phyloP scores from a whole-genome alignment of 2,888 invertebrate species.

The Pollenia labialis region DNA sequence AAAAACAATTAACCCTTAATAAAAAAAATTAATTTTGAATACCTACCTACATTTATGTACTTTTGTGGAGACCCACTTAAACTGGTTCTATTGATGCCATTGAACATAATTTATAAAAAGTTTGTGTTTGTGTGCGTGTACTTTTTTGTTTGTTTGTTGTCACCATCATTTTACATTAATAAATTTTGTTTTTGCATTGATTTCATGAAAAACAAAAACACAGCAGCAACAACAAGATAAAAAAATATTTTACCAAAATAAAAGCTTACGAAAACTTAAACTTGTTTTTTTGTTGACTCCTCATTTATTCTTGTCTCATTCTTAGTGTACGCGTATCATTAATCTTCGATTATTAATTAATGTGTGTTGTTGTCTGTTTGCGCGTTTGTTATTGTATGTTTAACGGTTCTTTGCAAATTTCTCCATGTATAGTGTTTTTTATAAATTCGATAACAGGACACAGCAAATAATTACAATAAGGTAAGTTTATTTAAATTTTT shows the following conservation, averaged over 20 bases:
- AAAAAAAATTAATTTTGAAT: not conserved
- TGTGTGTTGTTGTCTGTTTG: not conserved
- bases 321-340: conserved; percentile 1
- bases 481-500: conserved; percentile 46
- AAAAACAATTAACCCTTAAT: not conserved
- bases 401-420: conserved; percentile 62
- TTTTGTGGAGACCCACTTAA: conserved; percentile 46
- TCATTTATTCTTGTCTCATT: not conserved
- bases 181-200: conserved; percentile 18
- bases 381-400: conserved; percentile 36
- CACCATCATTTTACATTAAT: conserved; percentile 25
- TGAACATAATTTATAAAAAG: conserved; percentile 4
- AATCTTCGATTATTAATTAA: conserved; percentile 48
- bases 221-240: not conserved
- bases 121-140: not conserved
- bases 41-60: too few relatives aligned
- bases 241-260: not conserved
- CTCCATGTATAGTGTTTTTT: conserved; percentile 69
- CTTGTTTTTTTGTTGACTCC: conserved; percentile 39
- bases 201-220: conserved; percentile 1
- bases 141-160: conserved; percentile 30
- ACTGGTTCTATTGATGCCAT: conserved; percentile 59
- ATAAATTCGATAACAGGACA: conserved; percentile 69
- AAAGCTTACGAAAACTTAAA: not conserved
- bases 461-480: conserved; percentile 64